phyloP scores from a whole-genome alignment of 2,113 vertebrate genomes.

The Eretmochelys imbricata region DNA sequence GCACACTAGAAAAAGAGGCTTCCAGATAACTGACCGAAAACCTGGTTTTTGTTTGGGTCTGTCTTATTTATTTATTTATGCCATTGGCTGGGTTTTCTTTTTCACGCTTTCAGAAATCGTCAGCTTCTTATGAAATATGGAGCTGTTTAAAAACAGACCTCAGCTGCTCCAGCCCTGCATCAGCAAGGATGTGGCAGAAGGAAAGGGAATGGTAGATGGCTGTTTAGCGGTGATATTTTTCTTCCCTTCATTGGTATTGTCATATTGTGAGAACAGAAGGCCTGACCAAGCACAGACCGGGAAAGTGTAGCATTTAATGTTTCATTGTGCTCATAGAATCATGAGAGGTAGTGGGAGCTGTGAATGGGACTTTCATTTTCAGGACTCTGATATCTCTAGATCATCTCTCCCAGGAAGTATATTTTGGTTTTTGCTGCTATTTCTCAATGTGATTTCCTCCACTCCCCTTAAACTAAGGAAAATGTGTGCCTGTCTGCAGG shows the following conservation, averaged over 20 bases:
- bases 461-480: conserved; percentile 21
- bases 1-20: not conserved
- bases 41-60: conserved; percentile 62
- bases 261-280: conserved; percentile 69
- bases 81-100: conserved; percentile 63
- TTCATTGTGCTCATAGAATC: conserved; percentile 69
- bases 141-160: conserved; percentile 73
- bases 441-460: not conserved
- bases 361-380: conserved; percentile 72
- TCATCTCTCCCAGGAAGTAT: not conserved
- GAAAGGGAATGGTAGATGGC: conserved; percentile 63
- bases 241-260: conserved; percentile 63
- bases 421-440: conserved; percentile 43
- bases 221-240: conserved; percentile 63
- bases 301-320: conserved; percentile 71
- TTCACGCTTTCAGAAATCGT: conserved; percentile 58
- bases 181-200: conserved; percentile 55
- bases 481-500: conserved; percentile 43
- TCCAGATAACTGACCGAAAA: not conserved
- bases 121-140: conserved; percentile 74
- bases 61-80: conserved; percentile 62
- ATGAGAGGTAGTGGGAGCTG: conserved; percentile 28
- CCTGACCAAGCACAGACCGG: conserved; percentile 68
- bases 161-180: conserved; percentile 68
- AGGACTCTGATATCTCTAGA: conserved; percentile 10